Evolutionary conservation across 1,140 invertebrate genomes (phyloP), one percentile per base, ranked within the genome.

Genomic region (Halictus rubicundus): DNA sequence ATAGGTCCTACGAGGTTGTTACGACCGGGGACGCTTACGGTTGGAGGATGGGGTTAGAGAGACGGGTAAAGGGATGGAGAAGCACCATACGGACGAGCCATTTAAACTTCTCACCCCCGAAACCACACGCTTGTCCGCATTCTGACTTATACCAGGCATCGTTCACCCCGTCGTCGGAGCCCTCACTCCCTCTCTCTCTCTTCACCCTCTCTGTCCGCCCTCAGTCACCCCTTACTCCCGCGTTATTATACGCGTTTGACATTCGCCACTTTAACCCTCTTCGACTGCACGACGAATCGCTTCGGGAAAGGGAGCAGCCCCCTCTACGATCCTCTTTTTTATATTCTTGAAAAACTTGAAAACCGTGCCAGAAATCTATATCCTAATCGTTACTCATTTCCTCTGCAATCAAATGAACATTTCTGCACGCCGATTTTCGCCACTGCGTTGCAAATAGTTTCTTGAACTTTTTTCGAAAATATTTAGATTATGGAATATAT

Each of bases 11-110:
- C 21, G 46, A 70, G 60, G 27, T 54, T 64, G 68, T 65, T 65
- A 66, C 52, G 49, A 63, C 37, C 21, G 5, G 52, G 49, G 68
- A 54, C 23, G 70, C 25, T n/a, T 57, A 14, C 68, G 71, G 65
- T 21, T 39, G 72, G 63, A 65, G 75, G 76, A 80, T 63, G 73
- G 65, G 75, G 74, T 69, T 68, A 46, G 87, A 70, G 71, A 60
- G 77, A 68, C 68, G 80, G 84, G 74, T 74, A 83, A 79, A 87
- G 88, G 89, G 88, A 86, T 86, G 87, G 89, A 88, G 89, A 88
- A 86, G 92, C 92, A 88, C 91, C 92, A 93, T 93, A 93, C 92
- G 92, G 92, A 91, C 92, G 90, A 91, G 92, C 92, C 92, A 93
- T 93, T 93, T 93, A 93, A 93, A 93, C 92, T 93, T 92, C 91